These are phyloP conservation scores for Hylaeus volcanicus DNA, from an alignment of 1,140 invertebrate genomes.

Conservation along the genomic window DNA sequence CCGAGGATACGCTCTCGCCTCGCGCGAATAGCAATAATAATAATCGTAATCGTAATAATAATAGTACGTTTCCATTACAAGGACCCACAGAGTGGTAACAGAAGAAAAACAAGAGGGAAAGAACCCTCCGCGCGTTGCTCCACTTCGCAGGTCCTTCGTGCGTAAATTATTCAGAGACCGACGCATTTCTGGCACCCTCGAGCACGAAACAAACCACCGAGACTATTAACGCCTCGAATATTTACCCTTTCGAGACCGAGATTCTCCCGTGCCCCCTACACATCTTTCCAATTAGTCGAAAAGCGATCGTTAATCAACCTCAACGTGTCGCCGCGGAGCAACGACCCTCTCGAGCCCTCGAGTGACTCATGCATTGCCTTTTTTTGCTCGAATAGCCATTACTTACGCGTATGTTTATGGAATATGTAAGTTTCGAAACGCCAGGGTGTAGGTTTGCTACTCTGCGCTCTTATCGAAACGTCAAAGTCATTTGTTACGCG, in stretches of 20 bases:
- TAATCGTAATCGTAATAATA: no score
- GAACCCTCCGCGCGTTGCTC: not conserved
- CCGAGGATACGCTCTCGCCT: no score
- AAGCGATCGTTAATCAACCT: slow-evolving; percentile 42
- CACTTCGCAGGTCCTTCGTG: not conserved
- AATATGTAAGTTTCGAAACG: not conserved
- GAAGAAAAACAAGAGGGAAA: not conserved
- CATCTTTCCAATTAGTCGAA: slow-evolving; percentile 32
- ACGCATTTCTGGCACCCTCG: slow-evolving; percentile 5
- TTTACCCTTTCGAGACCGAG: slow-evolving; percentile 33
- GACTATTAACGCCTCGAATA: slow-evolving; percentile 47
- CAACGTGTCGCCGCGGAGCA: not conserved
- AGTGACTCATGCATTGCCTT: no score
- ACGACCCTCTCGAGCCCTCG: no score
- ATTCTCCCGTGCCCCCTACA: slow-evolving; percentile 29
- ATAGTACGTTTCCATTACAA: no score
- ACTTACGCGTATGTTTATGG: slow-evolving; percentile 1
- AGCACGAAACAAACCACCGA: slow-evolving; percentile 7
- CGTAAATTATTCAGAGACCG: slow-evolving; percentile 44
- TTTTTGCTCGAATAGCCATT: not conserved
- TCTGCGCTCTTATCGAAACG: no score
- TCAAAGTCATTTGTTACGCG: no score
- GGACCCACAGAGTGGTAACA: not conserved
- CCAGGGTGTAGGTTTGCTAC: no score
- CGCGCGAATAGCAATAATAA: no score